Base-by-base conservation (phyloP, 1,140 invertebrate genomes). In the Nylanderia fulva region DNA sequence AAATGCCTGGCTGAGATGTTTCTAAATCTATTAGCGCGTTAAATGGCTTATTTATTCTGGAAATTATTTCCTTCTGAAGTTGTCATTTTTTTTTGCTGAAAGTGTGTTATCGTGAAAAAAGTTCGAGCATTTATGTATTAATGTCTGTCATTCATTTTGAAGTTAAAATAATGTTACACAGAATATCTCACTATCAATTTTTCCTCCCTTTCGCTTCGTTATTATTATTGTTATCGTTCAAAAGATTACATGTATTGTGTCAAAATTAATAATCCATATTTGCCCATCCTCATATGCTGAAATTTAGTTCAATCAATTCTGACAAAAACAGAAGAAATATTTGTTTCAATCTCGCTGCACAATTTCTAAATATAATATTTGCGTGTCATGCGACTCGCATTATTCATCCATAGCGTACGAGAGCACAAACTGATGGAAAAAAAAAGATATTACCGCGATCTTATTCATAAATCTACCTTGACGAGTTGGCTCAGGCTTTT, bases 291-390 rank as follows among this genome's bases (percentile, higher is more conserved):
- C n/a, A n/a, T n/a, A 15, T 21, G 29, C 1, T 72, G 3, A 36
- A 54, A 36, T 33, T 36, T 24, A 13, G 15, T 27, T 54, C 2
- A 6, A 8, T 29, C 13, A 5, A 54, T 15, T 29, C 1, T n/a
- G 11, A 54, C 11, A 21, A 33, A 18, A 18, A 13, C 2, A 9
- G n/a, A n/a, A 18, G 5, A 71, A 24, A 4, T 24, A 33, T 54
- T 24, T 7, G 0, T 54, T 54, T 27, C 15, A 74, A 58, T 74
- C 15, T 74, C 18, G 27, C 5, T 24, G 29, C 2, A 56, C 18
- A 42, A 54, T 79, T 79, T n/a, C 39, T 4, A 63, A 63, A 76
- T 76, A 63, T 63, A 63, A 76, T 76, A 63, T 63, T 76, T 76
- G 24, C n/a, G 48, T 2, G 21, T 61, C 9, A 61, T 8, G 18